Percentiles rank a stretch among this genome's conserved stretches.
These are phyloP conservation scores for Leptinotarsa defecta DNA, from an alignment of 1,140 invertebrate species.

Conservation along the genomic window DNA sequence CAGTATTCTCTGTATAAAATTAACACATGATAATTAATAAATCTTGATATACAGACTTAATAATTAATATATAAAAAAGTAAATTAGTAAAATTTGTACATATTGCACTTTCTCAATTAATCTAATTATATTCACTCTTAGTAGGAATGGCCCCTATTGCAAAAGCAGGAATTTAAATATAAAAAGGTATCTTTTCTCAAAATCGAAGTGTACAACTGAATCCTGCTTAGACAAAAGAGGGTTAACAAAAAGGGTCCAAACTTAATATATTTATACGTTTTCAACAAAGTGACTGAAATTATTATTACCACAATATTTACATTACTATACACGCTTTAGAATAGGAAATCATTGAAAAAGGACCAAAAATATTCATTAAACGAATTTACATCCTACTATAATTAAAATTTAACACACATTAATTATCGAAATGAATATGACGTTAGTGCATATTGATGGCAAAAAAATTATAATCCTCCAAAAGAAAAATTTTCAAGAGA, in stretches of 20 bases:
- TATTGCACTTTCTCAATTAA: conserved; percentile 59
- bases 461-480: too few species aligned
- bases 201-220: conserved; percentile 4
- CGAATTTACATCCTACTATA: too few species aligned
- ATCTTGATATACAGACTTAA: conserved; percentile 57
- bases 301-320: conserved; percentile 31
- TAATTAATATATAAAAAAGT: conserved; percentile 57
- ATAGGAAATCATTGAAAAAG: conserved; percentile 1
- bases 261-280: conserved; percentile 37
- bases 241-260: conserved; percentile 29
- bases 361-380: too few species aligned
- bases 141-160: conserved; percentile 49
- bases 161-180: conserved; percentile 36
- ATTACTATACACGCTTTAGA: conserved; percentile 26
- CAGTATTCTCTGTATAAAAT: conserved; percentile 54
- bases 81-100: conserved; percentile 60
- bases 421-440: too few species aligned
- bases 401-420: too few species aligned
- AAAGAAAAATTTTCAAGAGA: too few species aligned
- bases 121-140: conserved; percentile 49
- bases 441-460: too few species aligned
- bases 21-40: conserved; percentile 51
- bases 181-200: not conserved
- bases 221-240: conserved; percentile 43
- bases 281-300: conserved; percentile 30